Evolutionary conservation across 2,888 invertebrate species (phyloP), one percentile per base, ranked within the genome.

Genomic region (Nemurella pictetii): DNA sequence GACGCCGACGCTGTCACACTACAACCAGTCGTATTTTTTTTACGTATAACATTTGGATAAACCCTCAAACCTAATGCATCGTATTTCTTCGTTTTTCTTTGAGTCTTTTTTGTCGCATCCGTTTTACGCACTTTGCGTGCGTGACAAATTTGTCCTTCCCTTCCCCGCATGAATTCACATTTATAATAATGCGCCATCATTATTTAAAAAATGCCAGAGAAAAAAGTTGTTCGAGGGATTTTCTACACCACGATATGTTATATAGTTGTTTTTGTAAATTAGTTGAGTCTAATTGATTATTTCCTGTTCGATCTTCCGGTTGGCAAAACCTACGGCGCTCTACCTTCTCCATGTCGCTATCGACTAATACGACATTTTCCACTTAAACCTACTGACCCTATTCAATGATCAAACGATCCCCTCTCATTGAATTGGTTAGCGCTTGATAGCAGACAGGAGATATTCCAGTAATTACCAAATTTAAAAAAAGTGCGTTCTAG

Each of bases 401-500:
- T 55, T 55, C 55, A 55, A 55, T 55, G 55, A 55, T 55, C 55
- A 55, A 55, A 55, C 20, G 15, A 55, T 55, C 55, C 55, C 55
- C 55, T 55, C 55, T 55, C 55, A 55, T 55, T 55, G 55, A 55
- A 55, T 55, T 55, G 9, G 55, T 55, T 55, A 55, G 3, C 3
- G 55, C 55, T 55, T 55, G 9, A 55, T 20, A 55, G 9, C 55
- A 55, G 20, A 55, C 55, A 55, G 9, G 55, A 20, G 55, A 55
- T 55, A 55, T 55, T 55, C 55, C 20, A 55, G 55, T 55, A 55
- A 55, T 55, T 55, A 55, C 55, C 55, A 55, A 55, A 55, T 55
- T 55, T 75, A 28, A 28, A 75, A 74, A 75, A 75, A 75, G 75
- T 75, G 75, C 75, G 75, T 75, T 26, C 75, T 28, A 75, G 75